Evolutionary conservation across 2,888 invertebrate species (phyloP).

Genomic region (Aphrophora alni): DNA sequence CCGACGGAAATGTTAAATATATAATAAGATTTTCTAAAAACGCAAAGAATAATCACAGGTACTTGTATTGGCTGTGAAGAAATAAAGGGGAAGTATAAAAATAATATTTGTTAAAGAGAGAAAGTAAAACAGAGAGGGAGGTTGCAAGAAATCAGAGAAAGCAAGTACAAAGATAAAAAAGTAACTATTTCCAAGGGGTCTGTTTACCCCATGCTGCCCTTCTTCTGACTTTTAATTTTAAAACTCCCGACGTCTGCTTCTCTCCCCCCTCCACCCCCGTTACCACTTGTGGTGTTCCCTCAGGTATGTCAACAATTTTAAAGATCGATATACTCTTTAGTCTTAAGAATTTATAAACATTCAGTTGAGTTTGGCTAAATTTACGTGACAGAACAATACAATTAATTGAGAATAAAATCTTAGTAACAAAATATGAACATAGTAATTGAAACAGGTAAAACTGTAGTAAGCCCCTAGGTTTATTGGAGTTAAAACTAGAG

Average conservation of each 20-base stretch:
- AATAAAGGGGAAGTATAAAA: not conserved
- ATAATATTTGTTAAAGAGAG: slow-evolving; percentile 3
- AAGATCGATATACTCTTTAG: not conserved
- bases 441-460: no score
- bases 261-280: not conserved
- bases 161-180: not conserved
- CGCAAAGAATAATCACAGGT: no score
- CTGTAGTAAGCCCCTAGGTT: no score
- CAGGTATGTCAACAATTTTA: slow-evolving; percentile 6
- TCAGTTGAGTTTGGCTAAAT: no score
- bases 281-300: slow-evolving; percentile 5
- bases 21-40: no score
- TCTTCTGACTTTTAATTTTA: slow-evolving; percentile 36
- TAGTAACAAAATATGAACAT: no score
- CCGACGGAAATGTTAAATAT: no score
- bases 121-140: not conserved
- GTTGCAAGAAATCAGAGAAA: slow-evolving; percentile 34
- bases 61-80: not conserved
- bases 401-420: no score
- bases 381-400: no score
- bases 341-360: not conserved
- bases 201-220: slow-evolving; percentile 2
- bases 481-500: no score
- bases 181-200: slow-evolving; percentile 6
- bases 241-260: slow-evolving; percentile 23